Base-by-base conservation (phyloP, 2,113 vertebrate species). In the Deroptyus accipitrinus region DNA sequence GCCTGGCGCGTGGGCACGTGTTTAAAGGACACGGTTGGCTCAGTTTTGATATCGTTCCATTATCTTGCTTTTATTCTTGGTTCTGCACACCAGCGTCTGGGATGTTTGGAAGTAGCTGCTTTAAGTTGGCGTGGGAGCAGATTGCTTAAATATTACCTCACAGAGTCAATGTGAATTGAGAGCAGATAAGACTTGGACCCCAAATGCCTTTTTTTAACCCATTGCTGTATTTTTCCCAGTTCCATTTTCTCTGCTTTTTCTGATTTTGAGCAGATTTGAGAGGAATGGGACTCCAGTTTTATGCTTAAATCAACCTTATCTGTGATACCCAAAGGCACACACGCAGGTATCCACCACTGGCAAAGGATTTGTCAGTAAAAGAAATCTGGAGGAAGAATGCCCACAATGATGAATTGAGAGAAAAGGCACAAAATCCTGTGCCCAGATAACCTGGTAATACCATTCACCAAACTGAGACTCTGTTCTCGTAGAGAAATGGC, bases 81-180 rank as follows among this genome's bases (percentile, higher is more conserved):
- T 92, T 90, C 79, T 68, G 12, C 55, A 74, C 46, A 6, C 18
- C 25, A n/a, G 46, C 2, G n/a, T 70, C 80, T 92, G 86, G 87
- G 75, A 59, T 68, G 33, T 81, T 84, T 95, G 88, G 88, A 96
- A 92, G 69, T 39, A 82, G 49, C 81, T 87, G 48, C n/a, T 96
- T 48, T 49, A 79, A 75, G 74, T 89, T 88, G 84, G 74, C 27
- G 2, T 68, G 48, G 73, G 74, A 94, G 39, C 17, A 41, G 83
- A 78, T 79, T 75, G 86, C 77, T 94, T 89, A 94, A 91, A 86
- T 82, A 93, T 81, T 77, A 88, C 80, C 92, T 93, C 77, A 70
- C 35, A 78, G 54, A 88, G 61, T 55, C 24, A 25, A 69, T 68
- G 80, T 81, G 48, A 92, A 87, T 88, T 94, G 86, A 68, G 27